Evolutionary conservation across 2,888 invertebrate species (phyloP), one percentile per base, ranked within the genome.

Genomic region (Parnassius orleans): DNA sequence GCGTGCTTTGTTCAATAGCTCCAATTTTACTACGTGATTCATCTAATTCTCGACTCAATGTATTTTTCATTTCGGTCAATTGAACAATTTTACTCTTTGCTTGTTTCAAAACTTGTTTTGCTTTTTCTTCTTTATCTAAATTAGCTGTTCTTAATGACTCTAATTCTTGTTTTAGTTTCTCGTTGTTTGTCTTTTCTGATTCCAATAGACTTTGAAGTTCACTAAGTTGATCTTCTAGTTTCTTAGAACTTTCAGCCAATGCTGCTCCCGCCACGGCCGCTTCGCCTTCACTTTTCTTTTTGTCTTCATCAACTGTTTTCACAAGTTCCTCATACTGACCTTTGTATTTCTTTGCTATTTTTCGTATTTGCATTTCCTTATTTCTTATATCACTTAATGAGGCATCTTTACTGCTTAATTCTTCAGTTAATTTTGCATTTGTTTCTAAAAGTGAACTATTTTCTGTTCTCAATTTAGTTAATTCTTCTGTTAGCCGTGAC

Each of bases 311-410:
- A 19, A 93, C 86, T 14, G 93, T 92, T 78, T 95, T 95, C 0
- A 93, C 90, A 19, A 96, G 89, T 71, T 97, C 97, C 78, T 96
- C 96, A 79, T 93, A 97, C 71, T 96, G 96, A 10, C 94, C 95
- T 83, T 98, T 98, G 81, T 98, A 98, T 76, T 97, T 97, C 75
- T 97, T 96, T 9, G 98, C 98, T 69, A 98, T 97, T 81, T 96
- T 97, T 70, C 96, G 94, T 48, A 97, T 95, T 79, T 95, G 95
- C 68, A 94, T 86, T 80, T 95, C 95, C 71, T 95, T 95, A 73
- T 93, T 95, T 67, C 93, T 93, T 14, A 94, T 93, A 69, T 96
- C 95, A 50, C 92, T 93, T 12, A 96, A 85, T 33, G 93, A 88
- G 1, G 93, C 93, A 68, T 95, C 95, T 78, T 95, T 96, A 15